A percentile compares a stretch with the other conserved stretches of the same genome.
Evolutionary conservation across 2,797 vertebrate genomes (phyloP).

Genomic region (Pangasius macronema): DNA sequence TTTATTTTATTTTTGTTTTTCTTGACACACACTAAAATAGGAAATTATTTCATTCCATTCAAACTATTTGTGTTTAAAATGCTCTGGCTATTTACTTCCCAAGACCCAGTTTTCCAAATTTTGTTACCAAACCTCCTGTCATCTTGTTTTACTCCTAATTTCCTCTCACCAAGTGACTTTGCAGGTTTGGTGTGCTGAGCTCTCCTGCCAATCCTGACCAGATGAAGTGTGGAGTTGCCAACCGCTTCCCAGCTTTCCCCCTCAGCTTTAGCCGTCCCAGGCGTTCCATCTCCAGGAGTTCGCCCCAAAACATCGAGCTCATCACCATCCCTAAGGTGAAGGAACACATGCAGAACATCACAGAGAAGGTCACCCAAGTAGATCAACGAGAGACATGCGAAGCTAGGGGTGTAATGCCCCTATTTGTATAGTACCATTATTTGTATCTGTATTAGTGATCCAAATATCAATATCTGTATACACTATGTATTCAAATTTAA

Average conservation of each 20-base stretch:
- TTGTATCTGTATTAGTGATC: neutral
- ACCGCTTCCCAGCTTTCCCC: slow-evolving; percentile 79
- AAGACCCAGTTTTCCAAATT: neutral
- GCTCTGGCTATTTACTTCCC: neutral
- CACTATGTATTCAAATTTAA: neutral
- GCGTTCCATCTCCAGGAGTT: slow-evolving; percentile 69
- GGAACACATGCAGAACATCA: slow-evolving; percentile 89
- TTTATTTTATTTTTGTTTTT: no score
- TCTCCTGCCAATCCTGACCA: slow-evolving; percentile 80
- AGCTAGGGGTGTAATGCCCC: neutral
- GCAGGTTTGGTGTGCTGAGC: slow-evolving; percentile 71
- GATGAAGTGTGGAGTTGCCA: slow-evolving; percentile 80
- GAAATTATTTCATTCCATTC: no score
- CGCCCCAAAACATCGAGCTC: slow-evolving; percentile 84
- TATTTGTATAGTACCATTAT: neutral
- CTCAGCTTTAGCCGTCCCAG: slow-evolving; percentile 75
- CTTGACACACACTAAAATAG: no score
- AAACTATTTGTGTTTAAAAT: neutral
- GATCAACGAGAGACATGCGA: slow-evolving; percentile 13
- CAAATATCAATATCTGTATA: neutral
- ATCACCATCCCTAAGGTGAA: slow-evolving; percentile 87
- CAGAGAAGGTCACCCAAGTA: slow-evolving; percentile 95
- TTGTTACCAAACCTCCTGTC: neutral
- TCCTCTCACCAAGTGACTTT: slow-evolving; percentile 38
- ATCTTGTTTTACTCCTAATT: neutral